These are phyloP conservation scores for Notospermus geniculatus DNA, from an alignment of 1,140 invertebrate genomes.

Conservation along the genomic window DNA sequence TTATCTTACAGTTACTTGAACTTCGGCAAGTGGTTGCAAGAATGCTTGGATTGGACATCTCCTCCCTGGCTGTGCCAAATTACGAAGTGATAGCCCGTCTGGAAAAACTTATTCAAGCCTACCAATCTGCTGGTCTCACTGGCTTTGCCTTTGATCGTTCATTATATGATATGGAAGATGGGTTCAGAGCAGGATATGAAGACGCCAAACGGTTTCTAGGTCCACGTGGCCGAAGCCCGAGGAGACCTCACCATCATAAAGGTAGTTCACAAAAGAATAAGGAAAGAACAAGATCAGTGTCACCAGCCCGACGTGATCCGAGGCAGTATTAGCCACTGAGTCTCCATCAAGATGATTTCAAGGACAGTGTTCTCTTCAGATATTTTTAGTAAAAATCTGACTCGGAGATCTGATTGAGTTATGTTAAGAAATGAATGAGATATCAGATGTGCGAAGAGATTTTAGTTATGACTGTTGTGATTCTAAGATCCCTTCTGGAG, in stretches of 20 bases:
- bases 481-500: too few species aligned
- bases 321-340: conserved; percentile 36
- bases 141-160: conserved; percentile 46
- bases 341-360: not conserved
- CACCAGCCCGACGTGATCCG: conserved; percentile 38
- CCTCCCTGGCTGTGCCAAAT: conserved; percentile 52
- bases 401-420: too few species aligned
- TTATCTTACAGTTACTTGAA: conserved; percentile 48
- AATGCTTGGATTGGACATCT: conserved; percentile 55
- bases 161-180: conserved; percentile 46
- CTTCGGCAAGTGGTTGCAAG: conserved; percentile 51
- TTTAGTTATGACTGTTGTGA: too few species aligned
- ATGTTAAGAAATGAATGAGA: too few species aligned
- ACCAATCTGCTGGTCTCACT: conserved; percentile 44
- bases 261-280: conserved; percentile 25
- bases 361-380: too few species aligned
- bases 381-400: too few species aligned
- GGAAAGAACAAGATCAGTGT: conserved; percentile 36
- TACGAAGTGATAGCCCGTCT: conserved; percentile 55
- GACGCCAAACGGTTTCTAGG: conserved; percentile 31
- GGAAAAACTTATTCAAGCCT: conserved; percentile 53
- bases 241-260: conserved; percentile 31
- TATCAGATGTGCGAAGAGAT: too few species aligned
- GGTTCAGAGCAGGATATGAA: conserved; percentile 34
- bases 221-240: conserved; percentile 26